Evolutionary conservation across 2,797 vertebrate genomes (phyloP).

Genomic region (Limosa lapponica): DNA sequence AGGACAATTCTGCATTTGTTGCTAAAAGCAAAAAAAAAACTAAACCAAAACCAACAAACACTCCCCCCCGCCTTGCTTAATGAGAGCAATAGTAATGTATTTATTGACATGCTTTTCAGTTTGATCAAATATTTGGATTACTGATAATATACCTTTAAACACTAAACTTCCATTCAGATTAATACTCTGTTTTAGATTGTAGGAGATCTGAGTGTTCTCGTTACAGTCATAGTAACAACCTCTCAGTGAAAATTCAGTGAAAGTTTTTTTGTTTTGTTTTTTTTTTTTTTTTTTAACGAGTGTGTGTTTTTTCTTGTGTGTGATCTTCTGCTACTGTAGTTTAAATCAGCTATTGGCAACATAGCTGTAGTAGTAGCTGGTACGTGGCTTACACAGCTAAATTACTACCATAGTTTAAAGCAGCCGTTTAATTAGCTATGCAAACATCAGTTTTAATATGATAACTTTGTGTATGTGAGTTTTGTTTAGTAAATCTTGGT

Average conservation of each 20-base stretch:
- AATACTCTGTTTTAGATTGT: background rate
- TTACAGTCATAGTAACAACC: background rate
- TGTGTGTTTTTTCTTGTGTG: background rate
- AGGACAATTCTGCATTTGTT: background rate
- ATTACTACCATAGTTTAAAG: background rate
- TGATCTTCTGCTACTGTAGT: background rate
- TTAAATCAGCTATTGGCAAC: background rate
- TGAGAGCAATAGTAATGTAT: background rate
- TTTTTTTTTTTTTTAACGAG: background rate
- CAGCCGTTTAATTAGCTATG: background rate
- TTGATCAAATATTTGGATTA: background rate
- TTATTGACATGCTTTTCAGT: background rate
- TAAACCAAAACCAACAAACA: too few species aligned
- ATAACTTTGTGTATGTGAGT: background rate
- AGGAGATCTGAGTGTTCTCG: background rate
- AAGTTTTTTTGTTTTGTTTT: background rate
- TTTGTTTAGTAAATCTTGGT: background rate
- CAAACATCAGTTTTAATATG: background rate
- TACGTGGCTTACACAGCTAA: background rate
- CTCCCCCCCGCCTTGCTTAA: fast-evolving
- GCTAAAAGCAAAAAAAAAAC: background rate
- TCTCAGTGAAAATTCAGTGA: background rate
- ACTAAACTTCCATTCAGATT: background rate
- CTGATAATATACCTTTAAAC: background rate
- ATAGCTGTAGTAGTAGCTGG: background rate